These are phyloP conservation scores for Blastobasis lacticolella DNA, from an alignment of 2,888 invertebrate species.

Conservation along the genomic window DNA sequence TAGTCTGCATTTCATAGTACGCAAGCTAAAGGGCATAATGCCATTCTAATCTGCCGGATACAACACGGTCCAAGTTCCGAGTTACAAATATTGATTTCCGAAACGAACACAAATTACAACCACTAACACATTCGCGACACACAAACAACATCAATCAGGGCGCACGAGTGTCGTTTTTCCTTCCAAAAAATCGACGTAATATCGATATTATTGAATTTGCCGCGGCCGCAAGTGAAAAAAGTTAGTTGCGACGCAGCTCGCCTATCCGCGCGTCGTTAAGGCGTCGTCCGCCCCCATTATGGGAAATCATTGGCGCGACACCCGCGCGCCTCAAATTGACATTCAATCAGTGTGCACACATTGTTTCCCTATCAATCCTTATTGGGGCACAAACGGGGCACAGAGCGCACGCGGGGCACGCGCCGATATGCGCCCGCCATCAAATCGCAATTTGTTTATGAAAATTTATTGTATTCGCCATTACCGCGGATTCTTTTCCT, in stretches of 20 bases:
- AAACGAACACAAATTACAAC: too few relatives aligned
- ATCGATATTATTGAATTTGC: too few relatives aligned
- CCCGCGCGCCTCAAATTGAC: slow-evolving; percentile 58
- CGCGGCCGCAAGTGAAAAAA: slow-evolving; percentile 7
- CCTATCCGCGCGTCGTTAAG: slow-evolving; percentile 55
- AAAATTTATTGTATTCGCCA: slow-evolving; percentile 75
- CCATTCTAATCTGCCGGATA: too few relatives aligned
- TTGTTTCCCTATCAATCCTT: slow-evolving; percentile 73
- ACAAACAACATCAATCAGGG: too few relatives aligned
- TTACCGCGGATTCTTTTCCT: slow-evolving; percentile 72
- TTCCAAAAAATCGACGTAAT: too few relatives aligned
- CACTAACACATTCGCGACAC: too few relatives aligned
- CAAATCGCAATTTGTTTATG: slow-evolving; percentile 75
- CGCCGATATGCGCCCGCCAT: slow-evolving; percentile 61
- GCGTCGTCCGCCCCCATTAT: slow-evolving; percentile 55
- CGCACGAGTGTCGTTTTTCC: too few relatives aligned
- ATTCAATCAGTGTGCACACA: slow-evolving; percentile 71
- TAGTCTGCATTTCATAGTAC: too few relatives aligned
- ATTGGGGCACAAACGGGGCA: slow-evolving; percentile 36
- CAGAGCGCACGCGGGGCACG: slow-evolving; percentile 45
- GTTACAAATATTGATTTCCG: too few relatives aligned
- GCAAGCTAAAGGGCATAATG: too few relatives aligned
- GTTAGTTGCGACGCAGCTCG: slow-evolving; percentile 22
- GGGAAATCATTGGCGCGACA: slow-evolving; percentile 48
- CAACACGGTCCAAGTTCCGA: too few relatives aligned